Evolutionary conservation across 2,797 vertebrate species (phyloP), one percentile per base, ranked within the genome.

Genomic region (Sarcoramphus papa): DNA sequence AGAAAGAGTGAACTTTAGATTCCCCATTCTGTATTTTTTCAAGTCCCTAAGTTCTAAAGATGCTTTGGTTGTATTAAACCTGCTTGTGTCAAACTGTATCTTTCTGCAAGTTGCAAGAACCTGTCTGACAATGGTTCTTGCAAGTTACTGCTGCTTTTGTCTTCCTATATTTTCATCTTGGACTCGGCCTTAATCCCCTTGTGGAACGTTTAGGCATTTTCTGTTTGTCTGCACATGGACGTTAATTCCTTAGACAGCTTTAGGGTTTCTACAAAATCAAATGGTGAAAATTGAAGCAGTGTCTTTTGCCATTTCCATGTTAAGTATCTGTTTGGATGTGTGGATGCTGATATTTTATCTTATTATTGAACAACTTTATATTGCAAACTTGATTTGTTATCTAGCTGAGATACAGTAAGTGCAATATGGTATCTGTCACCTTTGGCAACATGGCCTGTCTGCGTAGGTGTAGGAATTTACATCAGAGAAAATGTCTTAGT

Each of bases 241-340:
- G n/a, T 90, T 77, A 86, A 92, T 94, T 92, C 76, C 78, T 93
- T 53, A 79, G 84, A 88, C 87, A 88, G 92, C 88, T 93, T 92
- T 85, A 95, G 88, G 81, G 75, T 69, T 95, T 96, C 89, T 90
- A 14, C 78, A 90, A 79, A 96, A 96, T 95, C 65, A 85, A 91
- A 88, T 72, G 62, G 64, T 95, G 86, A 75, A 91, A 68, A 93
- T 14, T 88, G 88, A 94, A 93, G 74, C 65, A 63, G 47, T 68
- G 48, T 87, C 63, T 94, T 93, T 81, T 95, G 92, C 73, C 56
- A 75, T 94, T 96, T 95, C 69, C 82, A 86, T 92, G 90, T 91
- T 95, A 94, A 94, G 92, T 88, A 91, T 94, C 89, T 90, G 54
- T 93, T 92, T 92, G 81, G 75, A 79, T 94, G 64, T 90, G 76